A percentile compares a stretch with the other conserved stretches of the same genome.
Evolutionary conservation across 2,888 invertebrate genomes (phyloP).

Genomic region (Tetheella fluctuosa): DNA sequence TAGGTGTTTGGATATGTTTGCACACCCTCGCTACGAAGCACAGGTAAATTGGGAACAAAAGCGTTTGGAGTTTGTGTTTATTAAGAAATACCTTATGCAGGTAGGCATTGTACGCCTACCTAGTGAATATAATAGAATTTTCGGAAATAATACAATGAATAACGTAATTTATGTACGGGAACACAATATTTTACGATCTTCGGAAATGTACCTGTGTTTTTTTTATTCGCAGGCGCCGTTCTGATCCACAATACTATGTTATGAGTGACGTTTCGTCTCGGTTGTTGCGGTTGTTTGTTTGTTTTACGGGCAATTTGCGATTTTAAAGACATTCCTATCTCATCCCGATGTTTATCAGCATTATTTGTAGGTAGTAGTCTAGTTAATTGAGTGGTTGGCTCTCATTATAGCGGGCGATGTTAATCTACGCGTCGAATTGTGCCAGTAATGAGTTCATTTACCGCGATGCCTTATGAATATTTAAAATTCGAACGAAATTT

Average conservation of each 20-base stretch:
- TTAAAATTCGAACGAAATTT: slow-evolving; percentile 53
- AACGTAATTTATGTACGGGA: slow-evolving; percentile 78
- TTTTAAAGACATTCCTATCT: slow-evolving; percentile 59
- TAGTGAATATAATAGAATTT: slow-evolving; percentile 79
- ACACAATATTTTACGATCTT: slow-evolving; percentile 74
- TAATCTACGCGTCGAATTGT: slow-evolving; percentile 68
- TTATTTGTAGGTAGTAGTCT: slow-evolving; percentile 44
- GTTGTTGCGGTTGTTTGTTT: slow-evolving; percentile 73
- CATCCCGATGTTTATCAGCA: slow-evolving; percentile 51
- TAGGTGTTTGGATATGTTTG: slow-evolving; percentile 73
- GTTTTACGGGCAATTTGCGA: slow-evolving; percentile 80
- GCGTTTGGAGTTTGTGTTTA: slow-evolving; percentile 74
- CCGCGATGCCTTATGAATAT: slow-evolving; percentile 73
- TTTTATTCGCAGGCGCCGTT: slow-evolving; percentile 45
- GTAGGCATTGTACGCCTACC: slow-evolving; percentile 74
- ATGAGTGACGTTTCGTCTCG: slow-evolving; percentile 72
- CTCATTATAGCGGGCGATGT: slow-evolving; percentile 59
- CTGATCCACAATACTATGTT: slow-evolving; percentile 51
- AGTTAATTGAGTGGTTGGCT: slow-evolving; percentile 69
- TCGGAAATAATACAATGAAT: slow-evolving; percentile 81
- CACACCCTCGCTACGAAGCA: slow-evolving; percentile 65
- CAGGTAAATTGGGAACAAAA: slow-evolving; percentile 79
- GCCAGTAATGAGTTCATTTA: slow-evolving; percentile 74
- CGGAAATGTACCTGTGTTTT: slow-evolving; percentile 71
- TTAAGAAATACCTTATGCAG: slow-evolving; percentile 76